These are phyloP conservation scores for Meandrina meandrites DNA, from an alignment of 92 coral and sea anemone species.

Conservation along the genomic window DNA sequence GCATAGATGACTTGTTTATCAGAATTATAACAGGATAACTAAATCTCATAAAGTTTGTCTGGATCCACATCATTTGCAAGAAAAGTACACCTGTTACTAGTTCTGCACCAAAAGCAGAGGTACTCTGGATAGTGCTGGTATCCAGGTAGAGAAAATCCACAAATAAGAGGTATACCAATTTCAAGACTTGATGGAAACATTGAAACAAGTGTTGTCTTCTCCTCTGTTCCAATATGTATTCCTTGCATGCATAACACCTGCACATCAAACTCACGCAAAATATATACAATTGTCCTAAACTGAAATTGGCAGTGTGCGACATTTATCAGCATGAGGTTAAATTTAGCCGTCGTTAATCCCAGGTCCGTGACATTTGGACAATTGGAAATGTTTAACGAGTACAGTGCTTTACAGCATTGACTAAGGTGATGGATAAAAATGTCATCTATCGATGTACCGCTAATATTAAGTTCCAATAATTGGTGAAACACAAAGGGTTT, in stretches of 20 bases:
- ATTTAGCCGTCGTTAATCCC: neutral
- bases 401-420: neutral
- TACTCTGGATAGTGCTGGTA: neutral
- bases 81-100: neutral
- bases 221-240: neutral
- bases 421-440: neutral
- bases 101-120: neutral
- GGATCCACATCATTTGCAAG: neutral
- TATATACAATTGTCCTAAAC: neutral
- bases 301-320: neutral
- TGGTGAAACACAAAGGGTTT: slow-evolving; percentile 2
- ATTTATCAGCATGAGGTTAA: slow-evolving; percentile 10
- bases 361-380: neutral
- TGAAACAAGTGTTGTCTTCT: neutral
- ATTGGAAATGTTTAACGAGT: neutral
- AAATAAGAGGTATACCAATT: neutral
- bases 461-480: slow-evolving; percentile 6
- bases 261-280: slow-evolving; percentile 1
- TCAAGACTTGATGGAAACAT: neutral
- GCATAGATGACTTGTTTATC: too few species aligned
- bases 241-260: slow-evolving; percentile 11
- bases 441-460: neutral
- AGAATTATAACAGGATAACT: neutral
- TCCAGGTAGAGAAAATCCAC: slow-evolving; percentile 2
- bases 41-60: slow-evolving; percentile 2